phyloP scores from a whole-genome alignment of 2,888 invertebrate genomes.

The Hirtodrosophila duncani region DNA sequence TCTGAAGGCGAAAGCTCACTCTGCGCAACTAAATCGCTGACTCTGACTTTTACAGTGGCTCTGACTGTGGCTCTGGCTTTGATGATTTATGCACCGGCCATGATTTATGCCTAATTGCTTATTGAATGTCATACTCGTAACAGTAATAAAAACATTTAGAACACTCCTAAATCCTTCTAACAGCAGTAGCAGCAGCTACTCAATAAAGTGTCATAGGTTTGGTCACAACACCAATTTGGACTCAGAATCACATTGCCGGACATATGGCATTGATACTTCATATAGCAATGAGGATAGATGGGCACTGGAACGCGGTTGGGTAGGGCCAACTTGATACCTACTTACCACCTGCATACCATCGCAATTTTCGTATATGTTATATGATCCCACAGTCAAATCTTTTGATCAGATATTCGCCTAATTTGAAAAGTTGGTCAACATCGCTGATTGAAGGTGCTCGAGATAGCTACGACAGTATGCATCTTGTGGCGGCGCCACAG shows the following conservation, averaged over 20 bases:
- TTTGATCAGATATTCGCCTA: too few species aligned
- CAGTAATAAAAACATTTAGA: conserved; percentile 53
- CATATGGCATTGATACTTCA: too few species aligned
- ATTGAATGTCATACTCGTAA: conserved; percentile 69
- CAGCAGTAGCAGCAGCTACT: neutral
- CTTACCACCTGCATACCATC: too few species aligned
- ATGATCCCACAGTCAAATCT: too few species aligned
- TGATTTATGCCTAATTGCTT: conserved; percentile 69
- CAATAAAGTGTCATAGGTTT: conserved; percentile 55
- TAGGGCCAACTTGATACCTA: too few species aligned
- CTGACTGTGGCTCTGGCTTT: conserved; percentile 1
- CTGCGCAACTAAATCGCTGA: conserved; percentile 26
- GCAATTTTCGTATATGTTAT: too few species aligned
- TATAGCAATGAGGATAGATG: too few species aligned
- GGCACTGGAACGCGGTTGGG: too few species aligned
- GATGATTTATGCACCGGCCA: conserved; percentile 36
- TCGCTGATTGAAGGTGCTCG: too few species aligned
- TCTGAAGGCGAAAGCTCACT: conserved; percentile 33
- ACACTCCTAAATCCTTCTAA: conserved; percentile 60
- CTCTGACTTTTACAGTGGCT: conserved; percentile 7
- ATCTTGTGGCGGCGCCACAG: too few species aligned
- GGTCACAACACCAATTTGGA: conserved; percentile 25
- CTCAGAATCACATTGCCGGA: conserved; percentile 10
- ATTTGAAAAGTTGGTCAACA: too few species aligned
- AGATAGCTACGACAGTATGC: too few species aligned